Evolutionary conservation across 2,113 vertebrate genomes (phyloP), one percentile per base, ranked within the genome.

Genomic region (Sceloporus undulatus): DNA sequence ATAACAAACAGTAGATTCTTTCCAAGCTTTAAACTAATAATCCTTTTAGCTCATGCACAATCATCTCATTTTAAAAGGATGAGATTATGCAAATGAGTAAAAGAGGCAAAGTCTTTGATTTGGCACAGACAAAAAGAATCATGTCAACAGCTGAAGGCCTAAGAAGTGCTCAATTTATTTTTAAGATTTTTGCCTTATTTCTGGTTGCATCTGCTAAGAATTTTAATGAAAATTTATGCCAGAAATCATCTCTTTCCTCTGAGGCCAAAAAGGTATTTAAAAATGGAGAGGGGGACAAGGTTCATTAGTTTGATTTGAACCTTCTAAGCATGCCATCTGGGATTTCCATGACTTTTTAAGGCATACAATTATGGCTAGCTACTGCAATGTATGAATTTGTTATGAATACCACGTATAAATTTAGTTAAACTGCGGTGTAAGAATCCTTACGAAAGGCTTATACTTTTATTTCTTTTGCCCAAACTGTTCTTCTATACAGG

Each of bases 341-440:
- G 78, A 62, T n/a, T 21, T n/a, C 38, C 27, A 40, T 40, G 9
- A 59, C 25, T 71, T 86, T 92, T 92, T 90, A 85, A 93, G 88
- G 75, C 62, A 65, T 14, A 70, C 14, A 7, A 54, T 91, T 92
- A 93, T 59, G 86, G 85, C 90, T 18, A 84, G 70, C 75, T 29
- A 59, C 7, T 76, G 38, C 91, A 90, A 65, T 74, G 59, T 74
- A 85, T 82, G 0, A 1, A 42, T 18, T 88, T 88, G 74, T 87
- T 68, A 0, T 0, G 0, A 56, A 52, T 59, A 4, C 25, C 84
- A 80, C 90, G 89, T 88, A 84, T 84, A 91, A 89, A 1, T 4
- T 0, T 1, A 21, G 14, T 66, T 66, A 79, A 87, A 87, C 0
- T 42, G 68, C 23, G 8, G 92, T 71, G 59, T 62, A 34, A 88